Conservation (phyloP, 2,113 vertebrate species). For the Gnathonemus echidnorhynchus region DNA sequence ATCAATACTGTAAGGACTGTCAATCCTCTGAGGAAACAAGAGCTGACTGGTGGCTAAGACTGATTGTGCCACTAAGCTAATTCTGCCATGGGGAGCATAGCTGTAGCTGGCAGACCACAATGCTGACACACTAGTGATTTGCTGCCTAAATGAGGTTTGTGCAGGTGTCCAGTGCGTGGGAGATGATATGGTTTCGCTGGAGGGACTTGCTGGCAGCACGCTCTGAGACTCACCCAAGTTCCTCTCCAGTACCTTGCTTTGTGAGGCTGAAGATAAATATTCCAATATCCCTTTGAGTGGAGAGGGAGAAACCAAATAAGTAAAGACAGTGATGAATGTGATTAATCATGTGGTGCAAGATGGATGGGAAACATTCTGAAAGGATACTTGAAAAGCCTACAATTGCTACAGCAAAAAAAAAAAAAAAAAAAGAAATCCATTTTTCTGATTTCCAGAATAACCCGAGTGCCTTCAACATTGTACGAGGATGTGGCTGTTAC, state of each 20-base stretch:
- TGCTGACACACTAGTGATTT: constrained; percentile 21
- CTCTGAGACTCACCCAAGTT: constrained; percentile 1
- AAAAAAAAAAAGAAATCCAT: not conserved
- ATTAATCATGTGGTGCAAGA: constrained; percentile 27
- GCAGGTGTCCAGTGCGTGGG: constrained; percentile 21
- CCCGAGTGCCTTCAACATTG: not conserved
- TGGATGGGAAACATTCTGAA: constrained; percentile 22
- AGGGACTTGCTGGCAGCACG: constrained; percentile 12
- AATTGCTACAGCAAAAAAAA: not conserved
- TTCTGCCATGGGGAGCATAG: not conserved
- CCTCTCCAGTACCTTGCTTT: constrained; percentile 24
- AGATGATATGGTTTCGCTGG: constrained; percentile 19
- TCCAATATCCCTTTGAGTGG: constrained; percentile 31
- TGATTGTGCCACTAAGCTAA: constrained; percentile 5
- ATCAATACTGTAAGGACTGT: not conserved
- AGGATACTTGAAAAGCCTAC: constrained; percentile 23
- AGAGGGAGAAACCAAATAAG: constrained; percentile 30
- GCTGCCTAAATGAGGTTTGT: constrained; percentile 27
- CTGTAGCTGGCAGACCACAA: not conserved
- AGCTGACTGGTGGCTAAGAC: not conserved
- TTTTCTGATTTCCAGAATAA: constrained; percentile 7
- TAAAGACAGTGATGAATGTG: constrained; percentile 26
- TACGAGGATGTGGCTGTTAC: not conserved
- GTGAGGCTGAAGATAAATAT: constrained; percentile 29
- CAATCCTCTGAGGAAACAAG: not conserved